Evolutionary conservation across 2,888 invertebrate species (phyloP), one percentile per base, ranked within the genome.

Genomic region (Leucoma salicis): DNA sequence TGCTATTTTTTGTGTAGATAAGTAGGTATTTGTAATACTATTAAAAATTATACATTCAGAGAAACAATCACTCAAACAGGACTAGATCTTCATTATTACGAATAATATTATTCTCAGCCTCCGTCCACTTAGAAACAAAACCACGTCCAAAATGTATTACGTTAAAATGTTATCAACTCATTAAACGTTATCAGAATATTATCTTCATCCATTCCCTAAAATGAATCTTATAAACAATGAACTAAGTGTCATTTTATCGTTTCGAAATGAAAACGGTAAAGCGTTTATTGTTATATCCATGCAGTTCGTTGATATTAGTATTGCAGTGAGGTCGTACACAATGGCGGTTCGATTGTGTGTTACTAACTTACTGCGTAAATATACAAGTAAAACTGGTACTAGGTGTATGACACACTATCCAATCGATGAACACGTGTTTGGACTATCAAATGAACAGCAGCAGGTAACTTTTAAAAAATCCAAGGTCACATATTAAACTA

Each of bases 351-450:
- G 66, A 36, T 58, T 82, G 36, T 68, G 63, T 47, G 61, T 78
- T 0, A 76, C 67, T 32, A 68, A 61, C 45, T 47, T 78, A 14
- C 44, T 82, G 15, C 56, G 58, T 31, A 70, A 68, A 60, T 67
- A 66, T 50, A 42, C 62, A 2, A 72, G 47, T 15, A 66, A 62
- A 53, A 65, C 57, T 27, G 65, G 69, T 47, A 40, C 57, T 4
- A 68, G 92, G 58, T 79, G 73, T 57, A 75, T 90, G 66, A 92
- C 94, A 0, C 90, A 92, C 73, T 98, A 96, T 83, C 95, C 97
- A 0, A 94, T 99, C 34, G 95, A 99, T 73, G 99, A 99, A 72
- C 89, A 93, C 48, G 91, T 98, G 45, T 98, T 94, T 82, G 97
- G 97, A 39, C 82, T 99, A 35, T 93, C 92, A 4, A 93, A 94